Evolutionary conservation across 2,888 invertebrate genomes (phyloP), one percentile per base, ranked within the genome.

Genomic region (Agriopis aurantiaria): DNA sequence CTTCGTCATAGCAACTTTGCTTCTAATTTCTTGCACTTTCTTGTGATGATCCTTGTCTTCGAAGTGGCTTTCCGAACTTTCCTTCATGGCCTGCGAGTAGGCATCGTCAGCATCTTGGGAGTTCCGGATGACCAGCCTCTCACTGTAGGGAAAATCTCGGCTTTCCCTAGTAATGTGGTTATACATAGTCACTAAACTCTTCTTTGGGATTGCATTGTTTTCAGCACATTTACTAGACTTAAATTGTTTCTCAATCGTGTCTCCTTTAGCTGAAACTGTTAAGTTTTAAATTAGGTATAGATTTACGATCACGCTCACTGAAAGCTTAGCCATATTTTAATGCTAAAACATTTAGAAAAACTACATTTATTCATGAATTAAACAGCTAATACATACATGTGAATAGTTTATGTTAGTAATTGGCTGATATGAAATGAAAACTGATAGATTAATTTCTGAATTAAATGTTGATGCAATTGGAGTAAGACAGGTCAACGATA

Each of bases 1-100:
- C 86, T 97, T 97, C 74, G 98, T 86, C 78, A 91, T 80, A 10
- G 93, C 93, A 59, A 93, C 82, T 82, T 85, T 92, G 71, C 82
- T 88, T 67, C 90, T 88, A 75, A 84, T 79, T 53, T 88, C 84
- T 65, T 87, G 85, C n/a, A 85, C 69, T 72, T 83, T 88, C 49
- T 83, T 89, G 14, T 82, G 79, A 33, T 83, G 80, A 23, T 85
- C 81, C 51, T 82, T 81, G 40, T 83, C 82, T 55, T 80, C 81
- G 6, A 62, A 56, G 10, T 79, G 69, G 9, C 75, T 71, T 45
- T 68, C 65, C 1, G 83, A 77, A 5, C 80, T 78, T 75, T 91
- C 91, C 77, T 82, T 90, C 71, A 89, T 79, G 2, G 93, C 93
- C 71, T 87, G 88, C 0, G 89, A 83, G 76, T 92, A 94, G 17